Evolutionary conservation across 2,888 invertebrate species (phyloP).

Genomic region (Acanthococcus lagerstroemiae): DNA sequence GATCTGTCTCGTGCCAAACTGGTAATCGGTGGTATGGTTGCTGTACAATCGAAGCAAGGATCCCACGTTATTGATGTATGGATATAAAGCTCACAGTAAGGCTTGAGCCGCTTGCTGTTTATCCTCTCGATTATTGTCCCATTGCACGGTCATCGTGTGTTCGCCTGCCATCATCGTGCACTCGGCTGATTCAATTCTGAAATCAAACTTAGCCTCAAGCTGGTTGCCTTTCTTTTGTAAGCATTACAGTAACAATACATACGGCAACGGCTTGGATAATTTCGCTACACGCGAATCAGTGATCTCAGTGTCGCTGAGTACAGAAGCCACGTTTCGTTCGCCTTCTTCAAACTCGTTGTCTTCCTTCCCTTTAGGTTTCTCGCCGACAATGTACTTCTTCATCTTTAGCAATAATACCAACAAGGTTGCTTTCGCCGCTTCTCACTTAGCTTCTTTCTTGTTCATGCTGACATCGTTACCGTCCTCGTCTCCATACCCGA

Average conservation of each 20-base stretch:
- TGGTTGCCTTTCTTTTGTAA: constrained; percentile 86
- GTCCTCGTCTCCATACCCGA: constrained; percentile 84
- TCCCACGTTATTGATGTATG: constrained; percentile 90
- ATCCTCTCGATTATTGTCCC: constrained; percentile 91
- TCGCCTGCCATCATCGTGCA: constrained; percentile 91
- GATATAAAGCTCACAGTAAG: constrained; percentile 77
- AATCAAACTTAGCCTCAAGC: constrained; percentile 76
- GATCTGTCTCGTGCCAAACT: not conserved
- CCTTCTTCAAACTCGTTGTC: constrained; percentile 11
- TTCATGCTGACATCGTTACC: constrained; percentile 89
- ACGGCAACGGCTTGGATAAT: constrained; percentile 90
- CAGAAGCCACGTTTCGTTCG: constrained; percentile 5
- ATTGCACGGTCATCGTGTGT: constrained; percentile 79
- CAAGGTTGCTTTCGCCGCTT: constrained; percentile 79
- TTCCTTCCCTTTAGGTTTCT: constrained; percentile 8
- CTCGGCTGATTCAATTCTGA: constrained; percentile 82
- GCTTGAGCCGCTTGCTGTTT: constrained; percentile 93
- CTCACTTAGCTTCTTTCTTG: constrained; percentile 91
- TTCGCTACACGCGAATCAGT: constrained; percentile 90
- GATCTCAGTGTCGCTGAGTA: constrained; percentile 82
- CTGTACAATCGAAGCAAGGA: constrained; percentile 87
- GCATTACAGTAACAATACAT: constrained; percentile 84
- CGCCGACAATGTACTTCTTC: constrained; percentile 7
- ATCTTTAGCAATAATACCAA: constrained; percentile 46
- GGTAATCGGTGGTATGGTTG: constrained; percentile 9